Percentiles rank a stretch among this genome's conserved stretches.
These are phyloP conservation scores for Imbricaverruca yamaguchii DNA, from an alignment of 2,888 invertebrate species.

Conservation along the genomic window DNA sequence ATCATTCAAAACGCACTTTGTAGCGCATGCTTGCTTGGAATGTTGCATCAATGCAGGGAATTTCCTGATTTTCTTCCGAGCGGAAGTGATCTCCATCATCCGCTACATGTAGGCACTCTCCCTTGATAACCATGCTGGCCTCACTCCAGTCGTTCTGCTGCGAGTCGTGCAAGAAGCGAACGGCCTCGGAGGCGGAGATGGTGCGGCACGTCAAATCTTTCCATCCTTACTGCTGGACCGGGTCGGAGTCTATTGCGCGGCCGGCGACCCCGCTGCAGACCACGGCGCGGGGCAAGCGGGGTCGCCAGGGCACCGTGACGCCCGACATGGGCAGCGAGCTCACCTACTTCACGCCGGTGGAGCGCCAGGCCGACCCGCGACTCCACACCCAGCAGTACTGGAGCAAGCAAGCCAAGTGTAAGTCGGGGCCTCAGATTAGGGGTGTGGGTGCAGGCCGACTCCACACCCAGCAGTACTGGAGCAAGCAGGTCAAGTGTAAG, in stretches of 20 bases:
- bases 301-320: not conserved
- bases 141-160: not conserved
- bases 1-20: no score
- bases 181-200: not conserved
- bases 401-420: not conserved
- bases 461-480: not conserved
- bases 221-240: not conserved
- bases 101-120: no score
- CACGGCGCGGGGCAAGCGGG: not conserved
- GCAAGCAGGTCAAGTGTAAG: not conserved
- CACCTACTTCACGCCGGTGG: slow-evolving; percentile 5
- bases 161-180: not conserved
- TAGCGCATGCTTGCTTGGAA: no score
- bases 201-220: not conserved
- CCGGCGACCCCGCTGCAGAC: not conserved
- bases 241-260: not conserved
- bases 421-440: no score
- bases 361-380: not conserved
- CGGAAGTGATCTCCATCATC: no score
- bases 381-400: not conserved
- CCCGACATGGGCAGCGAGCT: slow-evolving; percentile 10
- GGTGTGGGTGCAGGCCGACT: no score
- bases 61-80: no score
- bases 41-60: no score
- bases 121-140: no score